Percentiles rank a stretch among this genome's conserved stretches.
Conservation (phyloP, 2,113 vertebrate species). For the Pandion haliaetus region DNA sequence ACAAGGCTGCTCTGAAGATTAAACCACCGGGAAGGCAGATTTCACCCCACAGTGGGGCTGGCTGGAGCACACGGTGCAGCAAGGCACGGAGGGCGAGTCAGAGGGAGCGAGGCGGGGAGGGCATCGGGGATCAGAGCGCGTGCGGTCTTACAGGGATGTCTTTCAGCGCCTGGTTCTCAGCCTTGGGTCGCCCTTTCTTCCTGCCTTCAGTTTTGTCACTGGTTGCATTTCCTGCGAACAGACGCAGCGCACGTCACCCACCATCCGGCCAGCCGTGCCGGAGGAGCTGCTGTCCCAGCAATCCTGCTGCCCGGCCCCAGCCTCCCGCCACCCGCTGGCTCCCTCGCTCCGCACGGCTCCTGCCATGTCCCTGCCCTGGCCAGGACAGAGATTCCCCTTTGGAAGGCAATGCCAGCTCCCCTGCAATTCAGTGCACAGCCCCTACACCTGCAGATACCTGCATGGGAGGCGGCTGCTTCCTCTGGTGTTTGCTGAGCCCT, state of each 20-base stretch:
- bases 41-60: neutral
- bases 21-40: neutral
- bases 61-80: accelerated
- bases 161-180: constrained; percentile 87
- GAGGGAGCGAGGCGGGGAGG: accelerated
- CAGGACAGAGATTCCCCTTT: neutral
- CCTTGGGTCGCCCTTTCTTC: constrained; percentile 90
- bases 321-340: neutral
- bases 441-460: neutral
- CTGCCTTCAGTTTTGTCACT: constrained; percentile 85
- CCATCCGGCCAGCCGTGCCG: accelerated
- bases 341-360: neutral
- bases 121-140: neutral
- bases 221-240: constrained; percentile 77
- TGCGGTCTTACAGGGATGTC: constrained; percentile 89
- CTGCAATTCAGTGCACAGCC: neutral
- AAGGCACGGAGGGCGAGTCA: neutral
- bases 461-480: neutral
- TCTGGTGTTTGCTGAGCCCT: neutral
- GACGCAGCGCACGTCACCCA: neutral
- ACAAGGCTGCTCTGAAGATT: neutral
- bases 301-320: neutral
- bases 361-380: neutral
- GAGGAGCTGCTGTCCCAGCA: accelerated
- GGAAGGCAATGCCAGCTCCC: neutral